Evolutionary conservation across 2,888 invertebrate genomes (phyloP).

Genomic region (Ormia ochracea): DNA sequence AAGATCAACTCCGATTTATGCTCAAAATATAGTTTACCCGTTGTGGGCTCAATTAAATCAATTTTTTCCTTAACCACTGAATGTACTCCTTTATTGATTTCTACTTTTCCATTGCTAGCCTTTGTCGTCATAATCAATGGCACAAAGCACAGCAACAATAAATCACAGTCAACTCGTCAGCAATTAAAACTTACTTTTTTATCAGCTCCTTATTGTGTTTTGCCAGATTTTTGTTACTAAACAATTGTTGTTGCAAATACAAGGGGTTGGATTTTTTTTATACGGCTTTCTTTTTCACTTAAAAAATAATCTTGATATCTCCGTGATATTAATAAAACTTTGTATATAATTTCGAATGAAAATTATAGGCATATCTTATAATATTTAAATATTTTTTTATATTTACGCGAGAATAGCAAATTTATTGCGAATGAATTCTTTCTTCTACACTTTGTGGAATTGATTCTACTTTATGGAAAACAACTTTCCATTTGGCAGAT

Average conservation of each 20-base stretch:
- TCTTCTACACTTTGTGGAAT: too few relatives aligned
- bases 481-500: not conserved
- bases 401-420: not conserved
- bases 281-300: not conserved
- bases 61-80: constrained; percentile 70
- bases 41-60: constrained; percentile 79
- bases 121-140: constrained; percentile 70
- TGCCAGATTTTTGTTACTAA: constrained; percentile 1
- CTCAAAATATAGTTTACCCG: constrained; percentile 85
- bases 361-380: not conserved
- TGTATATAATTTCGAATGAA: not conserved
- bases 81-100: constrained; percentile 50
- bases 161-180: constrained; percentile 13
- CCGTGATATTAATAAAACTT: not conserved
- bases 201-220: constrained; percentile 6
- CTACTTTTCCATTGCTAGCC: constrained; percentile 62
- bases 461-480: not conserved
- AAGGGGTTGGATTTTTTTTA: constrained; percentile 1
- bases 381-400: not conserved
- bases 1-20: constrained; percentile 86
- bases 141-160: not conserved
- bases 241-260: constrained; percentile 10
- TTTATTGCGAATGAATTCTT: not conserved
- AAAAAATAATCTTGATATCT: not conserved
- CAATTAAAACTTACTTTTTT: not conserved